Conservation (phyloP, 1,140 invertebrate species). For the Aphelinus atriplicis region DNA sequence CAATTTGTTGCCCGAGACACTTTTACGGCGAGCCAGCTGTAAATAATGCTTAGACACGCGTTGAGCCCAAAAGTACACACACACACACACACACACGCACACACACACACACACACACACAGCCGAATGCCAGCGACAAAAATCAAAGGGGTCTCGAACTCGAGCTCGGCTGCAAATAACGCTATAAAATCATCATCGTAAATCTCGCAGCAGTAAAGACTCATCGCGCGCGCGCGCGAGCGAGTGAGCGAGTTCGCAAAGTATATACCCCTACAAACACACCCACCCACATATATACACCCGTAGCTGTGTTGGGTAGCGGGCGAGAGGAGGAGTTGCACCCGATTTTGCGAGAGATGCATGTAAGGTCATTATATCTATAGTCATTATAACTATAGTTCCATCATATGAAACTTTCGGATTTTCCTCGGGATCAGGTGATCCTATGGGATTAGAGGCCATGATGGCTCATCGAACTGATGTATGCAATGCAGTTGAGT, state of each 20-base stretch:
- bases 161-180: slow-evolving; percentile 44
- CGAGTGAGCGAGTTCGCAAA: slow-evolving; percentile 20
- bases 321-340: too few species aligned
- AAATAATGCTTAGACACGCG: slow-evolving; percentile 34
- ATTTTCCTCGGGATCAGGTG: too few species aligned
- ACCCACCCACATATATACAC: background rate
- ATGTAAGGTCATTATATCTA: too few species aligned
- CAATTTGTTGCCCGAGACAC: slow-evolving; percentile 33
- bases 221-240: slow-evolving; percentile 16
- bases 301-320: background rate
- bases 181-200: slow-evolving; percentile 51
- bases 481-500: too few species aligned
- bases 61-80: slow-evolving; percentile 25
- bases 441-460: too few species aligned
- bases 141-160: slow-evolving; percentile 4
- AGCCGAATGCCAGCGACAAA: slow-evolving; percentile 17
- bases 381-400: too few species aligned
- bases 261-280: slow-evolving; percentile 6
- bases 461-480: too few species aligned
- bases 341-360: too few species aligned
- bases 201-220: slow-evolving; percentile 44
- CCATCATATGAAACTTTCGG: too few species aligned
- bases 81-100: slow-evolving; percentile 9
- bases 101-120: slow-evolving; percentile 8
- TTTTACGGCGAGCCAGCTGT: slow-evolving; percentile 35